These are phyloP conservation scores for Gastrophysa polygoni DNA, from an alignment of 2,888 invertebrate genomes.

Conservation along the genomic window DNA sequence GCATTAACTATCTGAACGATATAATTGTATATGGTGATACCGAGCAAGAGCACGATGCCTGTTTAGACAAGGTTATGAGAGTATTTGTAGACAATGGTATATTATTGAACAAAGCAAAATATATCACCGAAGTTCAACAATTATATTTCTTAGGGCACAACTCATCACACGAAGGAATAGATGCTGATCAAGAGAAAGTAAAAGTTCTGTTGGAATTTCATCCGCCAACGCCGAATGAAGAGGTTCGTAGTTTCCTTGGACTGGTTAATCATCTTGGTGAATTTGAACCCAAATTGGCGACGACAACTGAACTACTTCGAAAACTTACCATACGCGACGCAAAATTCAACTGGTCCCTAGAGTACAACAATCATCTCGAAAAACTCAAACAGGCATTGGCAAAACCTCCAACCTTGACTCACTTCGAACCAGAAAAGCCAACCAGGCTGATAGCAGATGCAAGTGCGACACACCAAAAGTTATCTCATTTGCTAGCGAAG, in stretches of 20 bases:
- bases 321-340: constrained; percentile 11
- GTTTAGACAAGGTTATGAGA: constrained; percentile 17
- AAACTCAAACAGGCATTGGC: background rate
- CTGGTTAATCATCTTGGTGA: constrained; percentile 35
- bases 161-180: constrained; percentile 49
- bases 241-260: constrained; percentile 35
- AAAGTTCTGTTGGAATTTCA: constrained; percentile 29
- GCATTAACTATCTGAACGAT: constrained; percentile 44
- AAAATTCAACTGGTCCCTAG: constrained; percentile 9
- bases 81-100: constrained; percentile 23
- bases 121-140: constrained; percentile 23
- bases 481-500: constrained; percentile 42
- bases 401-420: constrained; percentile 24
- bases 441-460: constrained; percentile 38
- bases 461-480: constrained; percentile 35
- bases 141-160: constrained; percentile 26
- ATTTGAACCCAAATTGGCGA: constrained; percentile 27
- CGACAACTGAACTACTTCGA: constrained; percentile 4
- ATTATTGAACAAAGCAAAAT: constrained; percentile 29
- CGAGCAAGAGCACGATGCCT: constrained; percentile 36
- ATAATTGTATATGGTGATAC: constrained; percentile 43
- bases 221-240: constrained; percentile 37
- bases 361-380: background rate
- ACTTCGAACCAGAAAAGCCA: constrained; percentile 33
- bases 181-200: constrained; percentile 30